phyloP scores from a whole-genome alignment of 2,888 invertebrate genomes.

The Eupithecia pulchellata region DNA sequence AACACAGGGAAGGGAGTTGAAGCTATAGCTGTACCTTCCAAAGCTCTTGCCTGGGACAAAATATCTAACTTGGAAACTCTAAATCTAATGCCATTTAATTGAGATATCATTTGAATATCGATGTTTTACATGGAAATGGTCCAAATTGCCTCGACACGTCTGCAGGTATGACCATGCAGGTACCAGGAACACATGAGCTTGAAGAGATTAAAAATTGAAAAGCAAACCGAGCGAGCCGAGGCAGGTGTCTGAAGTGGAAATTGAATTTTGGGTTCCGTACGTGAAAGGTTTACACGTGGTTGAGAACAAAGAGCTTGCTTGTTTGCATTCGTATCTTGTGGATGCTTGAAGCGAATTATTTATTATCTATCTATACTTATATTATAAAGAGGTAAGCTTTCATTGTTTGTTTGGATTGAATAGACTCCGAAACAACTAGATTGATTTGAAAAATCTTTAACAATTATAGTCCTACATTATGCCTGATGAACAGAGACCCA shows the following conservation, averaged over 20 bases:
- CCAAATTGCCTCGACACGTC: constrained; percentile 56
- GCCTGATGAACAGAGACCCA: too few species aligned
- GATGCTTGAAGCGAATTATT: neutral
- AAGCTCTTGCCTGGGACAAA: constrained; percentile 27
- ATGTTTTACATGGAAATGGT: neutral
- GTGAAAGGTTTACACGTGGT: neutral
- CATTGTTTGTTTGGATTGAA: too few species aligned
- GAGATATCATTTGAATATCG: neutral
- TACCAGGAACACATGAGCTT: constrained; percentile 40
- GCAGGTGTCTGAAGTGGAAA: constrained; percentile 20
- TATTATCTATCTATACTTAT: neutral
- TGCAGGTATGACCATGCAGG: constrained; percentile 37
- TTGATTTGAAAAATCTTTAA: too few species aligned
- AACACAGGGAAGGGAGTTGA: constrained; percentile 22
- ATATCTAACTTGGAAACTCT: neutral
- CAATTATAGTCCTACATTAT: too few species aligned
- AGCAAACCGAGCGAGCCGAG: constrained; percentile 22
- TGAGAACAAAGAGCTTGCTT: constrained; percentile 20
- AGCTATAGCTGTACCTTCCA: neutral
- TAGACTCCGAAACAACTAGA: too few species aligned
- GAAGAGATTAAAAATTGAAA: constrained; percentile 39
- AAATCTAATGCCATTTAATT: neutral
- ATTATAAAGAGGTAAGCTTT: neutral
- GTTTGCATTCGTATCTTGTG: neutral
- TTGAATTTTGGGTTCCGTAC: constrained; percentile 22